Percentiles rank a stretch among this genome's conserved stretches.
Conservation (phyloP, 2,888 invertebrate species). For the Mesorhabditis belari region DNA sequence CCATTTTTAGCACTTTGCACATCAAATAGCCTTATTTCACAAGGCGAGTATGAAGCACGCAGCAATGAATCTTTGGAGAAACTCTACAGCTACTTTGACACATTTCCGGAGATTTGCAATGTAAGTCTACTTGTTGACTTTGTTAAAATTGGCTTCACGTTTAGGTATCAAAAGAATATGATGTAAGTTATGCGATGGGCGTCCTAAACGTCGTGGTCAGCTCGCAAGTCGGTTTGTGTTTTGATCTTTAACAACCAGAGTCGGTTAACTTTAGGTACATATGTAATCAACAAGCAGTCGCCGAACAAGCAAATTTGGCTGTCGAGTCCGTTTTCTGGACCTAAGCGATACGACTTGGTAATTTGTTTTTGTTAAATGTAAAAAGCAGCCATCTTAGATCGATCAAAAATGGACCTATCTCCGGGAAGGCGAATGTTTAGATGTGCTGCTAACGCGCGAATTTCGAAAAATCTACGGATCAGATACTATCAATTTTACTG, state of each 20-base stretch:
- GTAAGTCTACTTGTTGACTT: neutral
- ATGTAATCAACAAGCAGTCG: conserved; percentile 92
- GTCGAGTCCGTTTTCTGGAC: conserved; percentile 78
- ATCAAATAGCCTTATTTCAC: too few relatives aligned
- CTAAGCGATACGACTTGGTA: conserved; percentile 68
- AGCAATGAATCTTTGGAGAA: conserved; percentile 23
- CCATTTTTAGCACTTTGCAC: too few relatives aligned
- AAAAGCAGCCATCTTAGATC: conserved; percentile 2
- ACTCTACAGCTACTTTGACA: conserved; percentile 31
- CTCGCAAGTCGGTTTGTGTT: conserved; percentile 70
- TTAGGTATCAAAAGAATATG: conserved; percentile 48
- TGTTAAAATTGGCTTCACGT: neutral
- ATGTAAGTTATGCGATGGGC: conserved; percentile 48
- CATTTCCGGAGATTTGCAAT: conserved; percentile 31
- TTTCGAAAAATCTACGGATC: conserved; percentile 56
- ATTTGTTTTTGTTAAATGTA: neutral
- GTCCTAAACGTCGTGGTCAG: conserved; percentile 38
- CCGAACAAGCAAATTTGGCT: conserved; percentile 98
- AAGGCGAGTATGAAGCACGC: conserved; percentile 23
- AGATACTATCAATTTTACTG: conserved; percentile 31
- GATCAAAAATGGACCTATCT: conserved; percentile 67
- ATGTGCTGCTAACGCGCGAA: conserved; percentile 75
- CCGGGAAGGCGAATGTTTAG: conserved; percentile 69
- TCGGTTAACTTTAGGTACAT: conserved; percentile 61
- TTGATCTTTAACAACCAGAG: neutral